phyloP scores from a whole-genome alignment of 2,113 vertebrate genomes.

The Tachuris rubrigastra region DNA sequence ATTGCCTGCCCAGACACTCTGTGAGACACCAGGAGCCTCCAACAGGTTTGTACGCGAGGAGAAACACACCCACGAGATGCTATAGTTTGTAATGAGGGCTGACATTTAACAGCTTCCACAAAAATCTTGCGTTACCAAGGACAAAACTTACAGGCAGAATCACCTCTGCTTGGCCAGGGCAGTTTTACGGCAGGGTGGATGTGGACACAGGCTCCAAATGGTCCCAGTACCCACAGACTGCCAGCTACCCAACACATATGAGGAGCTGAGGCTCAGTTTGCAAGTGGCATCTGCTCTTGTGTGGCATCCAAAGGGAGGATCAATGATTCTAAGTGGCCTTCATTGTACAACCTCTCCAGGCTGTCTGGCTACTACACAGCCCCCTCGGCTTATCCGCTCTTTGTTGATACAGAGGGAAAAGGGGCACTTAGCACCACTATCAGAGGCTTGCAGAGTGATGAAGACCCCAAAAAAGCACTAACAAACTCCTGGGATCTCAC shows the following conservation, averaged over 20 bases:
- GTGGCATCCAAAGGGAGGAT: background rate
- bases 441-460: background rate
- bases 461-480: background rate
- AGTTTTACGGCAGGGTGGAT: background rate
- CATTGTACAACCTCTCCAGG: background rate
- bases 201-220: background rate
- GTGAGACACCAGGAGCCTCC: background rate
- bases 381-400: background rate
- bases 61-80: background rate
- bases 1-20: background rate
- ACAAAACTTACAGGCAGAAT: background rate
- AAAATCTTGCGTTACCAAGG: background rate
- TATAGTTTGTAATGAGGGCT: background rate
- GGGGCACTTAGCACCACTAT: background rate
- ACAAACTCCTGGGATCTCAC: background rate
- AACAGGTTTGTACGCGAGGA: background rate
- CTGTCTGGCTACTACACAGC: background rate
- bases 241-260: fast-evolving
- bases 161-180: background rate
- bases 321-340: background rate
- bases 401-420: background rate
- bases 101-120: slow-evolving; percentile 1
- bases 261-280: background rate
- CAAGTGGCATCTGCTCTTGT: background rate
- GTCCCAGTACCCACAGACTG: fast-evolving